Evolutionary conservation across 2,797 vertebrate species (phyloP).

Genomic region (Percopsis omiscomaycus): DNA sequence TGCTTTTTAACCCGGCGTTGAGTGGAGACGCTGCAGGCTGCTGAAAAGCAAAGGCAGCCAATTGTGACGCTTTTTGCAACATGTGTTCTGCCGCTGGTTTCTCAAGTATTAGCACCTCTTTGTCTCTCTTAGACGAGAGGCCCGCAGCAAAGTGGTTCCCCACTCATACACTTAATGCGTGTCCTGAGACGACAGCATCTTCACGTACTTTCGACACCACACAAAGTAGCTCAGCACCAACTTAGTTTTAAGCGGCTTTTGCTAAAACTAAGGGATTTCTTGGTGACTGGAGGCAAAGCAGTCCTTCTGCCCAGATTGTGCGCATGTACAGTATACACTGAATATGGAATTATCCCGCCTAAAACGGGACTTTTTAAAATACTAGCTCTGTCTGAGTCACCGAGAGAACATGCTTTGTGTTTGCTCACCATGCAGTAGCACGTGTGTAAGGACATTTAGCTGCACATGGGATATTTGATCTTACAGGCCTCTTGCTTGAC

Average conservation of each 20-base stretch:
- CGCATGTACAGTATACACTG: no score
- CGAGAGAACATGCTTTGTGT: no score
- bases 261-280: no score
- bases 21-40: conserved; percentile 36
- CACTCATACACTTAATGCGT: conserved; percentile 38
- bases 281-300: no score
- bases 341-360: no score
- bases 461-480: conserved; percentile 20
- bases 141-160: conserved; percentile 56
- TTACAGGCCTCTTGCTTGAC: conserved; percentile 32
- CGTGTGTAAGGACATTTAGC: not conserved
- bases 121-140: conserved; percentile 52
- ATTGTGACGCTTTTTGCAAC: conserved; percentile 55
- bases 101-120: conserved; percentile 47
- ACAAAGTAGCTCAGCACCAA: conserved; percentile 12
- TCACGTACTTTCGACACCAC: not conserved
- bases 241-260: no score
- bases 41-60: conserved; percentile 59
- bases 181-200: not conserved
- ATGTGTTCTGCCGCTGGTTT: not conserved
- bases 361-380: no score
- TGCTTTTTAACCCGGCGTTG: conserved; percentile 14
- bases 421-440: no score
- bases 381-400: not conserved
- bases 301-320: no score